Conservation (phyloP, 2,888 invertebrate species). For the Archaeoteleia sp. region DNA sequence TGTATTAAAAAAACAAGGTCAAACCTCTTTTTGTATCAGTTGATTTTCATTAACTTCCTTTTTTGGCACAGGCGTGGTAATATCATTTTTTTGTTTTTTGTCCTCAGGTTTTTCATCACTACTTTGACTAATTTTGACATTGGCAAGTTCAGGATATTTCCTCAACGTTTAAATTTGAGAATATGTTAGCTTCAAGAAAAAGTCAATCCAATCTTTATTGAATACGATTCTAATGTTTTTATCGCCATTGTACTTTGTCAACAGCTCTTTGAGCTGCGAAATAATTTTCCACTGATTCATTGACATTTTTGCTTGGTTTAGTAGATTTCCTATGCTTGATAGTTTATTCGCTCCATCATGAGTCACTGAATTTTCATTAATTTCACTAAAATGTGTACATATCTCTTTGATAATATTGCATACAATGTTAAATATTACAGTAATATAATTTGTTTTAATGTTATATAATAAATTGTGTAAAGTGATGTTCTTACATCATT, state of each 20-base stretch:
- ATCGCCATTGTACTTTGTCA: constrained; percentile 74
- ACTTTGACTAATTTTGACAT: constrained; percentile 39
- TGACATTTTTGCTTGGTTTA: constrained; percentile 67
- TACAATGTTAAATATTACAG: too few species aligned
- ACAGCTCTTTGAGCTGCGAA: constrained; percentile 75
- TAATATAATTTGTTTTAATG: too few species aligned
- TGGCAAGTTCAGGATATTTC: constrained; percentile 55
- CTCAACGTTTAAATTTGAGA: constrained; percentile 65
- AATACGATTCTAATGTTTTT: constrained; percentile 74
- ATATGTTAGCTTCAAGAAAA: constrained; percentile 75
- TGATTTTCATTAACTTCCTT: constrained; percentile 17
- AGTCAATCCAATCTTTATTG: constrained; percentile 76
- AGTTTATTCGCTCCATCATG: too few species aligned
- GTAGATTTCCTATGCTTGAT: constrained; percentile 52
- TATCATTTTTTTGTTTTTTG: too few species aligned
- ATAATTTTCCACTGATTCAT: constrained; percentile 76
- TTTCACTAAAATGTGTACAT: too few species aligned
- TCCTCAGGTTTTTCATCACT: constrained; percentile 8
- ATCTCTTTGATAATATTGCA: too few species aligned
- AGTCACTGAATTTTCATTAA: too few species aligned
- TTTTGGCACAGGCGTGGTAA: constrained; percentile 15
- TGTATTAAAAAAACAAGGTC: neutral
- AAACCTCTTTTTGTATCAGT: constrained; percentile 31
- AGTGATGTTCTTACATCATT: too few species aligned
- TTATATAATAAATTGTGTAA: too few species aligned